Conservation (phyloP, 1,140 invertebrate species). For the Drosophila parvula region DNA sequence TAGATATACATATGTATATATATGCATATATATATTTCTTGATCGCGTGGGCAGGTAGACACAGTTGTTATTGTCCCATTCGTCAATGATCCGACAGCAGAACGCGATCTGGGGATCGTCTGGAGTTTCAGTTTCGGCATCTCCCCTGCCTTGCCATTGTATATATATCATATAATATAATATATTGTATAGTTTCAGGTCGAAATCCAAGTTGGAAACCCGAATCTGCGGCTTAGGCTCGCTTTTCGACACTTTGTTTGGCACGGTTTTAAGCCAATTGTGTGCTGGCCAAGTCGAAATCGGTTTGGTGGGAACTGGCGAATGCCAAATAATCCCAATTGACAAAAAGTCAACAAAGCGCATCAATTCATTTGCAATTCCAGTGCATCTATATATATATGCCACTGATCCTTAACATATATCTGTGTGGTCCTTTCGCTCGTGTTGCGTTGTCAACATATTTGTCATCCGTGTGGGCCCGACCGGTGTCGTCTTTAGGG, state of each 20-base stretch:
- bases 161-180: background rate
- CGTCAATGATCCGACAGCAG: constrained; percentile 53
- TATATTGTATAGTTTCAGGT: constrained; percentile 19
- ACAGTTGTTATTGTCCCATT: constrained; percentile 47
- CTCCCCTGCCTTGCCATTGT: background rate
- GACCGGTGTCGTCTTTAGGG: no score
- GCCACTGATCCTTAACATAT: background rate
- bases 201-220: constrained; percentile 29
- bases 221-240: constrained; percentile 65
- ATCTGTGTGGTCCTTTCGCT: constrained; percentile 26
- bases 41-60: constrained; percentile 78
- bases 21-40: background rate
- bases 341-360: constrained; percentile 81
- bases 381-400: background rate
- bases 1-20: background rate
- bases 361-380: constrained; percentile 81
- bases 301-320: background rate
- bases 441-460: constrained; percentile 53
- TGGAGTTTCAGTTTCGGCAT: constrained; percentile 14
- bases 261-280: constrained; percentile 78
- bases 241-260: constrained; percentile 82
- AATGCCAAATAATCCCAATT: constrained; percentile 69
- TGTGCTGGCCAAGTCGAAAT: no score
- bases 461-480: constrained; percentile 34
- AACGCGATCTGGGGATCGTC: constrained; percentile 32